phyloP scores from a whole-genome alignment of 2,797 vertebrate genomes.

The Neomorphus geoffroyi region DNA sequence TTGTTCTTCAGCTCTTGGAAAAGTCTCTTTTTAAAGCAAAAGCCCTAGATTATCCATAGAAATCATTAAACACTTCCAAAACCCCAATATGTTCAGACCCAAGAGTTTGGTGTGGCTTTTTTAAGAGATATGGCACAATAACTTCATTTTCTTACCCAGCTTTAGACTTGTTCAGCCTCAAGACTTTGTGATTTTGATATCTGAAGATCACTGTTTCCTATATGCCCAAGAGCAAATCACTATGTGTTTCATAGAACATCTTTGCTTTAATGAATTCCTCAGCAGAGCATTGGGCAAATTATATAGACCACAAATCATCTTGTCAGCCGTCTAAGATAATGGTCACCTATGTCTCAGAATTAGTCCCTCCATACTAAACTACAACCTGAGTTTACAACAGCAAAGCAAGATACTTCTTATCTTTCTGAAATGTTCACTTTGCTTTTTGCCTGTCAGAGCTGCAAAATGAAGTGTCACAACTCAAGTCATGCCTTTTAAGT shows the following conservation, averaged over 20 bases:
- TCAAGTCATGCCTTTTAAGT: neutral
- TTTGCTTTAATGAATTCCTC: neutral
- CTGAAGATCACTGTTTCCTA: neutral
- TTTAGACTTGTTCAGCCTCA: neutral
- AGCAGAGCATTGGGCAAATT: neutral
- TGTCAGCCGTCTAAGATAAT: neutral
- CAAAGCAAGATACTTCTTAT: neutral
- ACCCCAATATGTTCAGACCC: neutral
- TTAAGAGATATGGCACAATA: neutral
- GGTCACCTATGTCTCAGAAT: neutral
- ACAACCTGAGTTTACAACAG: neutral
- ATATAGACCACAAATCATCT: neutral
- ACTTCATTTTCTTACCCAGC: neutral
- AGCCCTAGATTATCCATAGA: neutral
- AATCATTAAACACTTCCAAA: neutral
- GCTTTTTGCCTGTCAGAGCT: neutral
- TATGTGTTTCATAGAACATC: neutral
- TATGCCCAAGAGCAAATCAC: neutral
- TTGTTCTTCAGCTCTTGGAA: neutral
- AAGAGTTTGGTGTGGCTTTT: neutral
- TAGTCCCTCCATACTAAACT: neutral
- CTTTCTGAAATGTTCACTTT: neutral
- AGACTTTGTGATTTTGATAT: neutral
- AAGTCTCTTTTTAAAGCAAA: neutral
- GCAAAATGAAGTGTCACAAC: neutral